Evolutionary conservation across 2,113 vertebrate species (phyloP), one percentile per base, ranked within the genome.

Genomic region (Polyodon spathula): DNA sequence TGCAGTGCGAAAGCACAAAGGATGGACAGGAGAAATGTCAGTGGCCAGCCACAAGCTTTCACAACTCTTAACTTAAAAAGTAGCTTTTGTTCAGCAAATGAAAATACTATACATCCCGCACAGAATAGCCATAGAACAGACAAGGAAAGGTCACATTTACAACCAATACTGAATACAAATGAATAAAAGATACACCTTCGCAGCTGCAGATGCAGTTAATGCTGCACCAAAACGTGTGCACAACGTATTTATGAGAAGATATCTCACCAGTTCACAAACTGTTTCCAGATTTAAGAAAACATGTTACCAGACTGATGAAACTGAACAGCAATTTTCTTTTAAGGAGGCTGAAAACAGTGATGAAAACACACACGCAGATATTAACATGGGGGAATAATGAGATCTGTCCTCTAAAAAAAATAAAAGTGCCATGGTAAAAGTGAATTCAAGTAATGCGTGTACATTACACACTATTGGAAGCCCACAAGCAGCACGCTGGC

Each of bases 401-500:
- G 44, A 48, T 59, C 64, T 56, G 39, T 62, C 40, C 10, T 58
- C 48, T 63, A 57, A 66, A 42, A 73, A 73, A 53, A 58, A 54
- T 79, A 86, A 88, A 93, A 92, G 90, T 91, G 89, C 89, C 84
- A 86, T 82, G 81, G 78, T 87, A 82, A 81, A n/a, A 84, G 69
- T 77, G 68, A 86, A 81, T 90, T 90, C 86, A 89, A 88, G 87
- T 91, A 86, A 87, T 68, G 74, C 73, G 74, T 80, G 80, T 76
- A 80, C 73, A 81, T 62, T 74, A 71, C 78, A 82, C 74, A 76
- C 67, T 70, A 80, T 59, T 60, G 76, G 65, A 67, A 4, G 4
- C 39, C 61, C 54, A 41, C 70, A n/a, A 12, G 39, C 37, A 56
- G 41, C 65, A 68, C 66, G 50, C 60, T 14, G 12, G 56, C 66